These are phyloP conservation scores for Mus spicilegus DNA, from an alignment of 2,113 vertebrate genomes.

Conservation along the genomic window DNA sequence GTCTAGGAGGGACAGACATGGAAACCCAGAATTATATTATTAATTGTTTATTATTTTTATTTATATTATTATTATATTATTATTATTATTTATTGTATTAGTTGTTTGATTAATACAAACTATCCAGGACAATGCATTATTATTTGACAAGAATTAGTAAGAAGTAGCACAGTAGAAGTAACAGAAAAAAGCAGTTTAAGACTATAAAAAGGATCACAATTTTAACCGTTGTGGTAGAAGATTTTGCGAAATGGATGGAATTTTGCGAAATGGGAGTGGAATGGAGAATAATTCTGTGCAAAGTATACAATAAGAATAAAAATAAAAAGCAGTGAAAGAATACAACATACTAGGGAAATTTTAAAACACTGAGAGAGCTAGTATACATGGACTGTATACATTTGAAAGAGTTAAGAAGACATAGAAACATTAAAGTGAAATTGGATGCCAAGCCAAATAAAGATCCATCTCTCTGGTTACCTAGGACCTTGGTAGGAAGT, in stretches of 20 bases:
- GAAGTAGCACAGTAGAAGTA: not conserved
- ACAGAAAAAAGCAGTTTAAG: not conserved
- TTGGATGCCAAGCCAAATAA: not conserved
- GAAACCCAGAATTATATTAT: not conserved
- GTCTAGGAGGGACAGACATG: not conserved
- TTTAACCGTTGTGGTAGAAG: not conserved
- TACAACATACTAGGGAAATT: not conserved
- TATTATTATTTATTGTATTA: too few species aligned
- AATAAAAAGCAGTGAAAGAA: not conserved
- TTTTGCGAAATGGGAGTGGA: not conserved
- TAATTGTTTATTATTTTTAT: too few species aligned
- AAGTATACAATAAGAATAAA: not conserved
- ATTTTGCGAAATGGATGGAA: not conserved
- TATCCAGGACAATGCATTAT: not conserved
- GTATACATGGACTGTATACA: not conserved
- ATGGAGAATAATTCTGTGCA: not conserved
- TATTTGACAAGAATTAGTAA: not conserved
- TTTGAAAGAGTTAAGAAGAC: not conserved
- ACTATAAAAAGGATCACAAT: not conserved
- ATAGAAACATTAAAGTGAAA: not conserved
- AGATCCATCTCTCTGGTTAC: not conserved
- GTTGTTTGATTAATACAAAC: constrained; percentile 3
- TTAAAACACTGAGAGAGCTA: not conserved
- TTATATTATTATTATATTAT: too few species aligned
- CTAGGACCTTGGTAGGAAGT: not conserved